Evolutionary conservation across 2,113 vertebrate genomes (phyloP).

Genomic region (Bagarius yarrelli): DNA sequence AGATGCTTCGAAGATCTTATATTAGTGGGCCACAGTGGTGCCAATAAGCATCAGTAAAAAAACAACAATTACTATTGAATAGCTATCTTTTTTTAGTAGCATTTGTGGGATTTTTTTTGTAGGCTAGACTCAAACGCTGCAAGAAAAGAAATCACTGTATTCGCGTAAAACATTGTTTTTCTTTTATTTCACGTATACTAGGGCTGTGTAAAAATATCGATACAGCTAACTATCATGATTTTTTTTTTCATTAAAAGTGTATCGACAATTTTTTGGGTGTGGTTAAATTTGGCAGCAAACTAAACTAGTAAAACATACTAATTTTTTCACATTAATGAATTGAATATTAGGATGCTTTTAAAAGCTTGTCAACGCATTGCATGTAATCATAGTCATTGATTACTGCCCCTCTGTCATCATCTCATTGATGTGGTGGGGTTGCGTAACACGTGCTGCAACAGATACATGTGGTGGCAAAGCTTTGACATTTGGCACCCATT

Average conservation of each 20-base stretch:
- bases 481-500: constrained; percentile 63
- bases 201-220: no score
- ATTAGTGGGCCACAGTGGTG: not conserved
- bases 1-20: constrained; percentile 4
- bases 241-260: no score
- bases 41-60: not conserved
- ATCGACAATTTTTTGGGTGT: no score
- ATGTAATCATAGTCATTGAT: constrained; percentile 18
- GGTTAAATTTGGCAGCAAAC: not conserved
- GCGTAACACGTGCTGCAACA: constrained; percentile 62
- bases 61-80: not conserved
- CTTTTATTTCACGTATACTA: not conserved
- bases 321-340: no score
- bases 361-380: not conserved
- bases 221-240: no score
- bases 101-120: not conserved
- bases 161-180: not conserved
- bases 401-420: constrained; percentile 5
- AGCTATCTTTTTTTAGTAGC: no score
- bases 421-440: constrained; percentile 38
- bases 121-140: not conserved
- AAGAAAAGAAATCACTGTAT: not conserved
- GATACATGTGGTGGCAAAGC: constrained; percentile 62
- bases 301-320: no score
- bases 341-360: no score